These are phyloP conservation scores for Streptopelia turtur DNA, from an alignment of 2,797 vertebrate genomes.

Conservation along the genomic window DNA sequence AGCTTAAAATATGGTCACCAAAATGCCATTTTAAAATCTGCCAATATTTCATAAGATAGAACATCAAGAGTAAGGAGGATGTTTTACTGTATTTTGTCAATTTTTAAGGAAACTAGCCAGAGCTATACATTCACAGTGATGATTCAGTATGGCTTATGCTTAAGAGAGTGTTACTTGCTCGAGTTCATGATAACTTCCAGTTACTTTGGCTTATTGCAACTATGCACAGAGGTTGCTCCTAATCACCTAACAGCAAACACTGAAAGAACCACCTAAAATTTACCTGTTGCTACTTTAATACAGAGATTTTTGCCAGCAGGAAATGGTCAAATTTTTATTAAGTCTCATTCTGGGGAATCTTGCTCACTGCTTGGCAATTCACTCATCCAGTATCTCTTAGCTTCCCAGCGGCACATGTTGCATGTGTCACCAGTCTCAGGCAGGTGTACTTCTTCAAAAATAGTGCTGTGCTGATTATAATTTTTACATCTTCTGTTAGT, in stretches of 20 bases:
- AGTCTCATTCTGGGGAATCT: not conserved
- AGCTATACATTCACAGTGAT: not conserved
- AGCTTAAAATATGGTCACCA: not conserved
- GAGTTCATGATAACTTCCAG: not conserved
- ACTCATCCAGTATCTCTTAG: not conserved
- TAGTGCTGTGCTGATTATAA: not conserved
- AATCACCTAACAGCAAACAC: not conserved
- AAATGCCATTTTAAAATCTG: not conserved
- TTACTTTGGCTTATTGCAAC: not conserved
- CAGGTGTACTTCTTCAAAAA: not conserved
- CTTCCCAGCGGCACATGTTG: not conserved
- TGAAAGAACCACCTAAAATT: not conserved
- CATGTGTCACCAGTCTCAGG: not conserved
- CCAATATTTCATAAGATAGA: not conserved
- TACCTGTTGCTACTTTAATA: not conserved
- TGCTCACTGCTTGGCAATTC: not conserved
- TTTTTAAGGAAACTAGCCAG: not conserved
- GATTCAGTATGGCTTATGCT: not conserved
- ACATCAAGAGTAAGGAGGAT: not conserved
- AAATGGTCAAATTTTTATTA: not conserved
- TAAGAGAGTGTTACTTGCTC: not conserved
- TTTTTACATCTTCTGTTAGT: not conserved
- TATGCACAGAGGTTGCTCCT: not conserved
- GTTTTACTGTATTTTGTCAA: not conserved
- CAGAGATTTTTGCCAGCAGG: not conserved